phyloP scores from a whole-genome alignment of 2,888 invertebrate species.

The Rhabditoides inermis region DNA sequence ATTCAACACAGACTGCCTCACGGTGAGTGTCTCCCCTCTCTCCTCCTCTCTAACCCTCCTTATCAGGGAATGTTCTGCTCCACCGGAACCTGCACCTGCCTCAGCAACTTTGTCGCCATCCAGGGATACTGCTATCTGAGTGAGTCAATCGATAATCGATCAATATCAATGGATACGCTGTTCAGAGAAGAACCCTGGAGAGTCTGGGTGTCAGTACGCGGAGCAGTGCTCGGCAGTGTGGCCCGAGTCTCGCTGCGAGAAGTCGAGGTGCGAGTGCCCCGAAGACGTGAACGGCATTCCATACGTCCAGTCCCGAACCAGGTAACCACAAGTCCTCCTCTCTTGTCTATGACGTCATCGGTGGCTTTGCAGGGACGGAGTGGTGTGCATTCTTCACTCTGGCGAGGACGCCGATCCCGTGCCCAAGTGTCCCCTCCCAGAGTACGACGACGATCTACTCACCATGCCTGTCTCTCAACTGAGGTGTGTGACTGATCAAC shows the following conservation, averaged over 20 bases:
- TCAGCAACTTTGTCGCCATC: slow-evolving; percentile 51
- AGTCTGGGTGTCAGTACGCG: slow-evolving; percentile 48
- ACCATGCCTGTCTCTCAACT: slow-evolving; percentile 51
- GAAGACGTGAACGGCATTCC: slow-evolving; percentile 51
- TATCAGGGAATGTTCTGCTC: slow-evolving; percentile 51
- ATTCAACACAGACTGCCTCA: slow-evolving; percentile 51
- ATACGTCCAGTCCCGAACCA: slow-evolving; percentile 31
- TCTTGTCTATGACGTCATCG: no score
- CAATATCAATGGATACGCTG: neutral
- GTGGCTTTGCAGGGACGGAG: no score
- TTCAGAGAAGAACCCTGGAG: slow-evolving; percentile 50
- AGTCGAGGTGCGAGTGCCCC: slow-evolving; percentile 49
- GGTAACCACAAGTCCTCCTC: neutral
- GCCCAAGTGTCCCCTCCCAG: slow-evolving; percentile 37
- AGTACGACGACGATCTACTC: slow-evolving; percentile 49
- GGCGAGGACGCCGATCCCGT: slow-evolving; percentile 51
- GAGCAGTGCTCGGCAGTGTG: slow-evolving; percentile 50
- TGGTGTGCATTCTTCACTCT: slow-evolving; percentile 48
- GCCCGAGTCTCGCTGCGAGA: slow-evolving; percentile 48
- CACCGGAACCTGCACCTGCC: slow-evolving; percentile 48
- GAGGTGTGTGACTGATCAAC: no score
- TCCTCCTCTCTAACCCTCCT: neutral
- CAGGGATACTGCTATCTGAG: slow-evolving; percentile 51
- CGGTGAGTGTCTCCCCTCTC: slow-evolving; percentile 19
- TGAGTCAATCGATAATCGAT: slow-evolving; percentile 6